Conservation (phyloP, 2,113 vertebrate genomes). For the Vidua macroura region DNA sequence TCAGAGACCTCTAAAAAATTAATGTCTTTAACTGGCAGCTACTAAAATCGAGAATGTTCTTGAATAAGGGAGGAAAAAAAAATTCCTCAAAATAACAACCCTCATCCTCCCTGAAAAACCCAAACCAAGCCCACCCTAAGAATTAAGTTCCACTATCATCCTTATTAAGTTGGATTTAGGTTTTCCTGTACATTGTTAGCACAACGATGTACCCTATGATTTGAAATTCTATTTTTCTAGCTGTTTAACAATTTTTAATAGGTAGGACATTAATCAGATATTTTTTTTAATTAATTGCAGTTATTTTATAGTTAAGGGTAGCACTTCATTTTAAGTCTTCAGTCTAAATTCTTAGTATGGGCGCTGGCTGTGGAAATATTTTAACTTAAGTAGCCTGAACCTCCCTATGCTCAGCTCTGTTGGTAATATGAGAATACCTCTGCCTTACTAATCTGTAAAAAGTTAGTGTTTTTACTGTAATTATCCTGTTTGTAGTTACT, state of each 20-base stretch:
- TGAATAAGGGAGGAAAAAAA: neutral
- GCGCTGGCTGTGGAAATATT: neutral
- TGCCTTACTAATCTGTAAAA: constrained; percentile 12
- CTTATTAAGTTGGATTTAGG: neutral
- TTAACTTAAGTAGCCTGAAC: constrained; percentile 6
- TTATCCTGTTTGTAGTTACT: neutral
- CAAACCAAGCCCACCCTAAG: neutral
- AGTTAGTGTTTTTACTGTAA: neutral
- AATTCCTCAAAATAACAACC: neutral
- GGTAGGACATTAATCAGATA: neutral
- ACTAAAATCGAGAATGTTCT: neutral
- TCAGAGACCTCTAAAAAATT: constrained; percentile 43
- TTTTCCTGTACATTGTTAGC: neutral
- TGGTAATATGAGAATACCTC: constrained; percentile 5
- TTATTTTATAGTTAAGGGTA: constrained; percentile 39
- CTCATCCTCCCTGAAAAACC: neutral
- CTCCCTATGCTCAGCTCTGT: constrained; percentile 44
- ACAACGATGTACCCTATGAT: neutral
- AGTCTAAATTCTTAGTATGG: constrained; percentile 18
- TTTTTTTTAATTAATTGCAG: neutral
- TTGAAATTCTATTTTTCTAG: constrained; percentile 35
- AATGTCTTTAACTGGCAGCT: constrained; percentile 33
- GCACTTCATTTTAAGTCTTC: constrained; percentile 63
- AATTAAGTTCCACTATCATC: neutral
- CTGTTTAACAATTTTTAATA: neutral